Percentiles rank a stretch among this genome's conserved stretches.
Evolutionary conservation across 2,888 invertebrate species (phyloP).

Genomic region (Monoplex corrugatus): DNA sequence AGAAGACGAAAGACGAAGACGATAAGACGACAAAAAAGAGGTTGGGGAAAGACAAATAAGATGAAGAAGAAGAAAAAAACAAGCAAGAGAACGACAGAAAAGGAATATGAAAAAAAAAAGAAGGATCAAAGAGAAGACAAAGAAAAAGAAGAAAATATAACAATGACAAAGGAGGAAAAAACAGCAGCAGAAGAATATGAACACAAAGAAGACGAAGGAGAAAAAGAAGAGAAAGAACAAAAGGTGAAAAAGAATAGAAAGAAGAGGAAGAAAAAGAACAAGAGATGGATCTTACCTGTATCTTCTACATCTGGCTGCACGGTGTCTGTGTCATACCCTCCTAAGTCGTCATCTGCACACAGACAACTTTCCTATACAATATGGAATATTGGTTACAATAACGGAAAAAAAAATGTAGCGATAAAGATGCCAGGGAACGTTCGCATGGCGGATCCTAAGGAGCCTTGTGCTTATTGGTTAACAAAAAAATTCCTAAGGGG

Average conservation of each 20-base stretch:
- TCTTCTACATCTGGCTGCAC: not conserved
- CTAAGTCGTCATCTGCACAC: slow-evolving; percentile 3
- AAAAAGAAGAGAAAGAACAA: not conserved
- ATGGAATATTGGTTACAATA: too few species aligned
- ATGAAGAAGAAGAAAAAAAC: too few species aligned
- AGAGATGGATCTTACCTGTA: not conserved
- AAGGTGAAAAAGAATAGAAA: not conserved
- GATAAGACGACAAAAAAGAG: too few species aligned
- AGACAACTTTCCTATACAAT: too few species aligned
- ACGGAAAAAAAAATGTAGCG: too few species aligned
- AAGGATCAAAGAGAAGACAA: not conserved
- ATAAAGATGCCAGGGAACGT: too few species aligned
- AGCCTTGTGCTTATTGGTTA: too few species aligned
- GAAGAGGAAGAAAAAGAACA: not conserved
- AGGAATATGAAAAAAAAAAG: not conserved
- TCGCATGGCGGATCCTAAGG: too few species aligned
- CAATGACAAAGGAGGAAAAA: not conserved
- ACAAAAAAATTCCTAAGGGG: too few species aligned
- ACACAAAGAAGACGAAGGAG: not conserved
- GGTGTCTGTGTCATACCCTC: not conserved
- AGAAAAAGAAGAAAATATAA: not conserved
- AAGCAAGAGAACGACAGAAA: too few species aligned
- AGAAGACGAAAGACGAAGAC: too few species aligned
- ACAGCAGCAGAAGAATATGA: not conserved
- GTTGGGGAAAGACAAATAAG: too few species aligned